These are phyloP conservation scores for Amphipoea oculea DNA, from an alignment of 2,888 invertebrate species.

Conservation along the genomic window DNA sequence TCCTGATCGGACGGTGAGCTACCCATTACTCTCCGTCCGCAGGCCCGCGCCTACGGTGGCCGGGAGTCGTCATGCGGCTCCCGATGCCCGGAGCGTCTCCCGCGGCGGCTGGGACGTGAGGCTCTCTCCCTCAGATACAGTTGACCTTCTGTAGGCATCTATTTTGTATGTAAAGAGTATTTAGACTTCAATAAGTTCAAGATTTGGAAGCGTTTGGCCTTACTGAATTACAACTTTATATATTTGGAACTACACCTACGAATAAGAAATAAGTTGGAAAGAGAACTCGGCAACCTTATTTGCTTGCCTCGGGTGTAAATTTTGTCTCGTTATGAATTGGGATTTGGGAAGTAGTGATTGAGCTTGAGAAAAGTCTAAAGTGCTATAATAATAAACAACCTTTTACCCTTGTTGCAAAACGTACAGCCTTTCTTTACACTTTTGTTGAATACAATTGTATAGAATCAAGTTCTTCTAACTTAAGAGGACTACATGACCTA, in stretches of 20 bases:
- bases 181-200: slow-evolving; percentile 28
- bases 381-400: not conserved
- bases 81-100: no score
- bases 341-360: not conserved
- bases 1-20: no score
- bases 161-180: not conserved
- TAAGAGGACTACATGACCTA: no score
- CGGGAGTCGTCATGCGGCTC: no score
- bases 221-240: slow-evolving; percentile 16
- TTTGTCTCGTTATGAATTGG: not conserved
- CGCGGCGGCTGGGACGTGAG: no score
- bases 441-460: not conserved
- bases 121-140: no score
- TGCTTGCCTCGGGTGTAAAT: slow-evolving; percentile 3
- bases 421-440: not conserved
- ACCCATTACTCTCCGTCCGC: no score
- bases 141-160: not conserved
- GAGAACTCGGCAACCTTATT: not conserved
- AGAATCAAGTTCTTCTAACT: not conserved
- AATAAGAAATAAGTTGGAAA: no score
- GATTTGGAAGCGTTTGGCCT: slow-evolving; percentile 10
- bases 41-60: no score
- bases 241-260: not conserved
- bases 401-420: not conserved
- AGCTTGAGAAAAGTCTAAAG: not conserved